Evolutionary conservation across 2,797 vertebrate genomes (phyloP).

Genomic region (Bothrops alternatus): DNA sequence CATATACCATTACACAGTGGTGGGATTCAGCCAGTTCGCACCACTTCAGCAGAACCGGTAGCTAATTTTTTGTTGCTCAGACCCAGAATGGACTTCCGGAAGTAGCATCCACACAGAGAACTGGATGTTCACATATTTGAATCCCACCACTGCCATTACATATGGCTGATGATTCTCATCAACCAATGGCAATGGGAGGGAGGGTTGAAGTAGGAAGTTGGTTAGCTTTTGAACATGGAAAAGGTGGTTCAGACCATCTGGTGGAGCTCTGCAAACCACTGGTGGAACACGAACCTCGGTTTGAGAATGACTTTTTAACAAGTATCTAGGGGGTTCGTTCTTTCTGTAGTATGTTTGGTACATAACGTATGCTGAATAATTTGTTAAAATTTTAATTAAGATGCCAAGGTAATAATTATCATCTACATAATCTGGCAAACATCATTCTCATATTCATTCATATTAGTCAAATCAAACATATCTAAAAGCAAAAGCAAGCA

Average conservation of each 20-base stretch:
- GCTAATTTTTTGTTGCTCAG: no score
- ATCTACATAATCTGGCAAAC: slow-evolving; percentile 37
- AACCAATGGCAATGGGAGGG: neutral
- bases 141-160: neutral
- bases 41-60: no score
- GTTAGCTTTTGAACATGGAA: neutral
- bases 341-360: slow-evolving; percentile 46
- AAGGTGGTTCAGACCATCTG: neutral
- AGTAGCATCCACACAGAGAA: no score
- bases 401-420: slow-evolving; percentile 36
- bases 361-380: slow-evolving; percentile 43
- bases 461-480: neutral
- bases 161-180: neutral
- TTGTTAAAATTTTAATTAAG: slow-evolving; percentile 52
- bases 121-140: no score
- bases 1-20: neutral
- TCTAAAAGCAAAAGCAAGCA: neutral
- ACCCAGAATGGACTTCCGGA: no score
- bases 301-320: slow-evolving; percentile 18
- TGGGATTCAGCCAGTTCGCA: no score
- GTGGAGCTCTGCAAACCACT: neutral
- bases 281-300: neutral
- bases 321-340: slow-evolving; percentile 41
- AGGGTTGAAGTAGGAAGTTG: neutral
- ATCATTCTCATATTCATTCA: neutral